phyloP scores from a whole-genome alignment of 2,888 invertebrate species.

The Aplocera efformata region DNA sequence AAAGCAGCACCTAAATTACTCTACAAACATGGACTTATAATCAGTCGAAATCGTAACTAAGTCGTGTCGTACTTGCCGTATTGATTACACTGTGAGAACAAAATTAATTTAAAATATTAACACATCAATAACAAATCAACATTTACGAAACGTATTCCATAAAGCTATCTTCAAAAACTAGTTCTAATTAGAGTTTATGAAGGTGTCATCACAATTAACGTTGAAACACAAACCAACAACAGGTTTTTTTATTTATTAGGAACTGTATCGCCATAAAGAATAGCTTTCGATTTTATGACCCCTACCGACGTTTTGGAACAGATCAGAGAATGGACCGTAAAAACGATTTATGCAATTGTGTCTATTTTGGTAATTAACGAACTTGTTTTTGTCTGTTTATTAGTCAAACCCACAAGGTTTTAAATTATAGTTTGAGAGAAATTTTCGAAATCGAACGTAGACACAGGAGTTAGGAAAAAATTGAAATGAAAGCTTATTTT shows the following conservation, averaged over 20 bases:
- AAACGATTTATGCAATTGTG: constrained; percentile 18
- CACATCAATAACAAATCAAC: constrained; percentile 8
- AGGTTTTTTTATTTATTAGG: constrained; percentile 36
- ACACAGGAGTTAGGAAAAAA: too few species aligned
- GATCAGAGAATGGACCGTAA: constrained; percentile 16
- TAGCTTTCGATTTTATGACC: constrained; percentile 43
- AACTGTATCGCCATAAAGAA: constrained; percentile 43
- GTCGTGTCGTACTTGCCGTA: too few species aligned
- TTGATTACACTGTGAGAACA: constrained; percentile 1
- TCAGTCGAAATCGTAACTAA: too few species aligned
- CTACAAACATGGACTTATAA: too few species aligned
- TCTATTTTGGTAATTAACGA: constrained; percentile 15
- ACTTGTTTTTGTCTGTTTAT: background rate
- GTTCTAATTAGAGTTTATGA: constrained; percentile 30
- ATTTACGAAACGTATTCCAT: constrained; percentile 8
- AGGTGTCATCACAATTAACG: constrained; percentile 41
- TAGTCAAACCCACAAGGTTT: too few species aligned
- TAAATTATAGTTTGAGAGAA: too few species aligned
- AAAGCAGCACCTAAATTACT: too few species aligned
- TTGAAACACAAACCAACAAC: constrained; percentile 38
- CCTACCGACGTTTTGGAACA: constrained; percentile 6
- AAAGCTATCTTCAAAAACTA: constrained; percentile 11
- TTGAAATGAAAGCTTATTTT: too few species aligned
- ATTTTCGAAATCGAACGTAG: too few species aligned
- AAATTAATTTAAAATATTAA: constrained; percentile 8